phyloP scores from a whole-genome alignment of 53 echinoderm and acorn worm genomes.

The Antedon mediterranea region DNA sequence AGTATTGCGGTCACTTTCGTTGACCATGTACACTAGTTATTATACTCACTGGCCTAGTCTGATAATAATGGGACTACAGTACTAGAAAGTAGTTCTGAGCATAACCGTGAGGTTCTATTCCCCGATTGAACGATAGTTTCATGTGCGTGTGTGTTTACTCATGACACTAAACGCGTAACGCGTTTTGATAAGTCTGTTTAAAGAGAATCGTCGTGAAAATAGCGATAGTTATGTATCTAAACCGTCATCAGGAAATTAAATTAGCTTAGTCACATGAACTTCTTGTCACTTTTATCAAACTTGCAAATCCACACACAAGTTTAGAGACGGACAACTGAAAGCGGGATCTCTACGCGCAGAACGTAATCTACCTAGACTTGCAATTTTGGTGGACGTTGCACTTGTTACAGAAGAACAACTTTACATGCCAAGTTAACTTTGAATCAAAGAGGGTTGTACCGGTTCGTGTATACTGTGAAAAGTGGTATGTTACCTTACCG shows the following conservation, averaged over 20 bases:
- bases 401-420: not conserved
- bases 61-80: too few species aligned
- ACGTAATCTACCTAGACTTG: not conserved
- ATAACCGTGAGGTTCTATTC: too few species aligned
- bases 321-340: not conserved
- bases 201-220: too few species aligned
- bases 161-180: too few species aligned
- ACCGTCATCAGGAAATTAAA: not conserved
- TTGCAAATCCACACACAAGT: not conserved
- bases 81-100: too few species aligned
- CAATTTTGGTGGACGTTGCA: too few species aligned
- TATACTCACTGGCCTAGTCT: too few species aligned
- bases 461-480: not conserved
- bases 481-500: not conserved
- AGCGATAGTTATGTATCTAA: not conserved
- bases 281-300: not conserved
- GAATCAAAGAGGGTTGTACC: not conserved
- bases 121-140: too few species aligned
- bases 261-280: slow-evolving; percentile 1
- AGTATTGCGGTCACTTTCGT: too few species aligned
- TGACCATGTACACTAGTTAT: too few species aligned
- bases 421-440: not conserved
- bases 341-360: not conserved
- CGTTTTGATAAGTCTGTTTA: too few species aligned
- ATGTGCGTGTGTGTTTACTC: too few species aligned